Evolutionary conservation across 2,888 invertebrate genomes (phyloP), one percentile per base, ranked within the genome.

Genomic region (Lobophora halterata): DNA sequence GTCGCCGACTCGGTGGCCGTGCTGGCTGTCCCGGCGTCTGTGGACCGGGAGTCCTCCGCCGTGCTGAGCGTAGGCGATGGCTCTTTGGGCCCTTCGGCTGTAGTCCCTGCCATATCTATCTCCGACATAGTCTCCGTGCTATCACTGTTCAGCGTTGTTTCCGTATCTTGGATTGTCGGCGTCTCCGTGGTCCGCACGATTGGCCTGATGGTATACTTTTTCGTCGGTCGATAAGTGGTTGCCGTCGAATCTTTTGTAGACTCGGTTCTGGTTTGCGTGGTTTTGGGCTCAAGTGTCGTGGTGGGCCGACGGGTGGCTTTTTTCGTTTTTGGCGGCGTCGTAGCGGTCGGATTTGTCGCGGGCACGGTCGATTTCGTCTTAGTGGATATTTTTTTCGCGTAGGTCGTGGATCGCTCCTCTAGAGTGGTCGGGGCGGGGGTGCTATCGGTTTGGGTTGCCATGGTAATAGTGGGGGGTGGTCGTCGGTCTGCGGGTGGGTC

Each of bases 131-230:
- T 86, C 69, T 79, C 89, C 66, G 85, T 89, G 64, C 76, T 89
- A 61, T 79, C 89, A 73, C 61, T 85, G 71, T 68, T 88, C 65
- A 70, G 73, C 61, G 79, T 88, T 52, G 73, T 86, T 66, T 79
- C 88, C 55, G 79, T 89, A 61, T 79, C 88, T 63, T 73, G 74
- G 31, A 70, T 67, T 14, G 78, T 76, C 16, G 77, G 76, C 44
- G 76, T 74, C 49, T 75, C 78, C 42, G 85, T 81, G 14, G 79
- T 83, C 35, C 83, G 71, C 58, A 83, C 71, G 42, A 76, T 49
- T 42, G 79, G 81, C 55, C 88, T 81, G 44, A 90, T 90, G 28
- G 89, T 88, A 52, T 90, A 90, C 55, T 86, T 83, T 57, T 88
- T 86, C 38, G 88, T 82, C 26, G 90, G 83, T 36, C 79, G 73